Conservation (phyloP, 1,140 invertebrate species). For the Drosophila sturtevanti region DNA sequence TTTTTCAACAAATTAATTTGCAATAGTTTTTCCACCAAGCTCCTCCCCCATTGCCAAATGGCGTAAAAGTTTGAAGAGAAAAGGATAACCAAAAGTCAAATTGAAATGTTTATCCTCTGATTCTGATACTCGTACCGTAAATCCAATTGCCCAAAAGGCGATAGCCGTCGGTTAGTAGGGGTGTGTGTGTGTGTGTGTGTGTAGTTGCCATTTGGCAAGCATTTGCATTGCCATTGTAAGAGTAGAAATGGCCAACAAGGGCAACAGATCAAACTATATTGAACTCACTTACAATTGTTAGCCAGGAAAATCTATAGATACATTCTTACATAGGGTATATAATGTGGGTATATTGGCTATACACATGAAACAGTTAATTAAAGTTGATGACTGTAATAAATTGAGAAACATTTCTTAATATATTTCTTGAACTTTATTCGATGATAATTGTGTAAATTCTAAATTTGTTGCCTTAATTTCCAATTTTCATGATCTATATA, state of each 20-base stretch:
- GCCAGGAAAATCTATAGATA: background rate
- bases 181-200: too few relatives aligned
- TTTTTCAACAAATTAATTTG: constrained; percentile 75
- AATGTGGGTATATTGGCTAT: background rate
- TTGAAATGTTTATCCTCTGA: constrained; percentile 76
- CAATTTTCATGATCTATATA: too few relatives aligned
- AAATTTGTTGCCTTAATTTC: too few relatives aligned
- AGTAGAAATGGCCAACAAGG: background rate
- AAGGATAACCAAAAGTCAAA: constrained; percentile 55
- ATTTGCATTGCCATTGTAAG: constrained; percentile 33
- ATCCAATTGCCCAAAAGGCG: constrained; percentile 62
- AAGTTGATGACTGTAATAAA: background rate
- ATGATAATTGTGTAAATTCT: too few relatives aligned
- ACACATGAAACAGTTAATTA: background rate
- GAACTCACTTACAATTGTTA: constrained; percentile 4
- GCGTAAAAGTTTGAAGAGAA: constrained; percentile 56
- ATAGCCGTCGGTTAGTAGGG: background rate
- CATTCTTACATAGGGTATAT: background rate
- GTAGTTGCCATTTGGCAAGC: constrained; percentile 30
- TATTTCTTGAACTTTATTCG: too few relatives aligned
- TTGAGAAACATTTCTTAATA: too few relatives aligned
- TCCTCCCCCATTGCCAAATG: constrained; percentile 29
- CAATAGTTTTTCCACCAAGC: constrained; percentile 45
- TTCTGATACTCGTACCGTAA: too few relatives aligned
- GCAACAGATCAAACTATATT: constrained; percentile 1